Base-by-base conservation (phyloP, 2,797 vertebrate species). In the Tenualosa ilisha region DNA sequence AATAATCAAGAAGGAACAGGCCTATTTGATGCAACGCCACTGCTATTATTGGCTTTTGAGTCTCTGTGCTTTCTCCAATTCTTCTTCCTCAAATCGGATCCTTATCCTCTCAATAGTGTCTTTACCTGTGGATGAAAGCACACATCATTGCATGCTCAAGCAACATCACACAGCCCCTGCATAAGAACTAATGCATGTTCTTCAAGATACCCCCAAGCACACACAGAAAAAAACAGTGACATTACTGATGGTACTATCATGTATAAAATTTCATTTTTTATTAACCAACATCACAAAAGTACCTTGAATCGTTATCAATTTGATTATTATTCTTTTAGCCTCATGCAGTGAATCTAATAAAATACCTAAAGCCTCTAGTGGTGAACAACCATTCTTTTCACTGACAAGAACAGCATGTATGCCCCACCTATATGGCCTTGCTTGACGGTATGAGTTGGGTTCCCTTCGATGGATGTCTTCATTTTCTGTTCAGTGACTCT, bases 21-120 rank as follows among this genome's bases (percentile, higher is more conserved):
- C 51, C 68, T 61, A 24, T 85, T 26, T 24, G 22, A 79, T 43
- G 50, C 26, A 85, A 6, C 50, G 72, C 46, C 79, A 6, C 61
- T 59, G 63, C 61, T 37, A 81, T 22, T 83, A 51, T 81, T 75
- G 37, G 68, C 31, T 17, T 31, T 37, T 15, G 31, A 37, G 81
- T 84, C 85, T 83, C 83, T 85, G 85, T 17, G 2, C 82, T 83
- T 65, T 79, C 53, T n/a, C 50, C n/a, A 68, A 49, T 51, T 86
- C 85, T 37, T 83, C 82, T 68, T 89, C 86, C 82, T 89, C 85
- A 81, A 87, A 84, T 15, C 51, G 54, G 79, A 75, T 84, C 81
- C 84, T 86, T 53, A 87, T 87, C 82, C 85, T 85, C 83, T 88
- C 49, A 59, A 84, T 65, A 31, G 82, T 82, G 26, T 87, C 82